A percentile compares a stretch with the other conserved stretches of the same genome.
These are phyloP conservation scores for Rhizomys pruinosus DNA, from an alignment of 2,113 vertebrate species.

Conservation along the genomic window DNA sequence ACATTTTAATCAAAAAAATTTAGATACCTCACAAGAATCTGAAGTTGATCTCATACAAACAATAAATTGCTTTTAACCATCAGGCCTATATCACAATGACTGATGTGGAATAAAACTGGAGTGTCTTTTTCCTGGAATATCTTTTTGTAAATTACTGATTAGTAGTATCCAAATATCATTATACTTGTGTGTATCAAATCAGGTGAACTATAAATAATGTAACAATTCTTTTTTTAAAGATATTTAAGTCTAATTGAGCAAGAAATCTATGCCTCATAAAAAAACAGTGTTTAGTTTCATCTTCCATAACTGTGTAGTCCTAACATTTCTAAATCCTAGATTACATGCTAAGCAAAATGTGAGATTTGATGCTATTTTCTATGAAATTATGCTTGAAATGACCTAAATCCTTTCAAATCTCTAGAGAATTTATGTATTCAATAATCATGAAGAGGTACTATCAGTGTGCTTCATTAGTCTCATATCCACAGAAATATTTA, in stretches of 20 bases:
- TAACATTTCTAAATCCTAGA: not conserved
- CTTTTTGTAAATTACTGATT: not conserved
- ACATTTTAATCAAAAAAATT: constrained; percentile 63
- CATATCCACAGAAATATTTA: constrained; percentile 74
- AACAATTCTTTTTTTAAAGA: constrained; percentile 18
- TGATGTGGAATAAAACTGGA: constrained; percentile 26
- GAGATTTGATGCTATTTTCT: constrained; percentile 27
- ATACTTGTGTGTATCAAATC: not conserved
- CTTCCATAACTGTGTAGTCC: not conserved
- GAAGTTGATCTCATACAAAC: constrained; percentile 5
- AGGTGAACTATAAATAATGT: not conserved
- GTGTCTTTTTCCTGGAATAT: constrained; percentile 3
- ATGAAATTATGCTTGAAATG: constrained; percentile 52
- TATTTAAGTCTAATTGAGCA: not conserved
- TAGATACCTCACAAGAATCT: constrained; percentile 59
- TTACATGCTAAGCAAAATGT: not conserved
- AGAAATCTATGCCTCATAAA: not conserved
- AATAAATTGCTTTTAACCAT: constrained; percentile 54
- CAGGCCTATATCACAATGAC: not conserved
- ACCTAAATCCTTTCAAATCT: constrained; percentile 35
- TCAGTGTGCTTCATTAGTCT: constrained; percentile 66
- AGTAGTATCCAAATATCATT: not conserved
- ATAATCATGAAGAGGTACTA: constrained; percentile 67
- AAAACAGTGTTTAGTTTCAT: not conserved
- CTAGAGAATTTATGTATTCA: constrained; percentile 62